Evolutionary conservation across 2,888 invertebrate genomes (phyloP).

Genomic region (Drosophila picticornis): DNA sequence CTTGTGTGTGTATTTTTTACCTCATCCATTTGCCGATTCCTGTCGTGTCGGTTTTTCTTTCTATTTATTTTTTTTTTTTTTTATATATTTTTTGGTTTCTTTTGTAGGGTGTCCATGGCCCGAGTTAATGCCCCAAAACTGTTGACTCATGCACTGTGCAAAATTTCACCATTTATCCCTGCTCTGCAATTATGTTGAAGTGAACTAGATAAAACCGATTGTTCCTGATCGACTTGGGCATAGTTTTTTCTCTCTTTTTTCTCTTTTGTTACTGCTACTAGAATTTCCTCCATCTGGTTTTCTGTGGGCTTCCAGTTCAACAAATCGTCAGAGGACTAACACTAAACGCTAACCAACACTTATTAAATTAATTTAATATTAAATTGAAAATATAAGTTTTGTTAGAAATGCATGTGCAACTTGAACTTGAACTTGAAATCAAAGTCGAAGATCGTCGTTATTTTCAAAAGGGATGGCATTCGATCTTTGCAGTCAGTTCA

Average conservation of each 20-base stretch:
- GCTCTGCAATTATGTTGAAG: neutral
- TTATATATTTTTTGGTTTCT: neutral
- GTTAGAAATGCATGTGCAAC: neutral
- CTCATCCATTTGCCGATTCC: conserved; percentile 31
- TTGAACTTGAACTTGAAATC: neutral
- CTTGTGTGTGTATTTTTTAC: neutral
- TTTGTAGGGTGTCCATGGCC: conserved; percentile 13
- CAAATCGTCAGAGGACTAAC: neutral
- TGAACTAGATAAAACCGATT: neutral
- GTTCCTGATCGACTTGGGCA: neutral
- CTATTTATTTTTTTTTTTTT: neutral
- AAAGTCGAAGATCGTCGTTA: neutral
- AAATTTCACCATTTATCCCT: conserved; percentile 8
- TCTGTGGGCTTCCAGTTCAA: neutral
- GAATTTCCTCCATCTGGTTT: neutral
- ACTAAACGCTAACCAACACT: too few species aligned
- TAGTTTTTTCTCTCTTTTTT: neutral
- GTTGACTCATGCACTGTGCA: conserved; percentile 23
- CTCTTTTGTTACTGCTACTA: neutral
- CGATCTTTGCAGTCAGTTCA: neutral
- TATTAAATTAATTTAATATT: too few species aligned
- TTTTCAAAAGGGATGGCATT: neutral
- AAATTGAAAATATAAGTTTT: neutral
- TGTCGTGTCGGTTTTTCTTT: neutral
- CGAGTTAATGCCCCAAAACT: conserved; percentile 26